Evolutionary conservation across 2,888 invertebrate genomes (phyloP).

Genomic region (Scelioninae gen. 2): DNA sequence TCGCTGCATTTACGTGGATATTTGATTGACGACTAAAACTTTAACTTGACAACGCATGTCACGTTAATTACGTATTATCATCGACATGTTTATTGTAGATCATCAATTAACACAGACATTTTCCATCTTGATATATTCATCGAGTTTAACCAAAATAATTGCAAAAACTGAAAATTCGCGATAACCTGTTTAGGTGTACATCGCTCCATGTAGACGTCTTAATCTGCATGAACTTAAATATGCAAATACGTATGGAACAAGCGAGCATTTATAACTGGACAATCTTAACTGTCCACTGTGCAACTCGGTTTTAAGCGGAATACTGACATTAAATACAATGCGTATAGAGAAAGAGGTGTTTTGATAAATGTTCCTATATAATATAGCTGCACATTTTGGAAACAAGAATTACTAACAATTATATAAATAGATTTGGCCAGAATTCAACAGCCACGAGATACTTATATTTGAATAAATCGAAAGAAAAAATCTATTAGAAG

Average conservation of each 20-base stretch:
- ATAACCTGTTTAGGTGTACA: constrained; percentile 20
- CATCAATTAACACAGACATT: not conserved
- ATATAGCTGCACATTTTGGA: too few relatives aligned
- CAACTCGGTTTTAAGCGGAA: constrained; percentile 24
- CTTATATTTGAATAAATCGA: too few relatives aligned
- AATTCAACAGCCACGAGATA: too few relatives aligned
- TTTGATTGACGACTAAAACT: too few relatives aligned
- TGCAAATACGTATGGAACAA: constrained; percentile 31
- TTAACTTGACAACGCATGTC: too few relatives aligned
- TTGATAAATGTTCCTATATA: constrained; percentile 25
- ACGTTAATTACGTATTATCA: too few relatives aligned
- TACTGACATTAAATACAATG: constrained; percentile 35
- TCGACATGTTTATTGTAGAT: not conserved
- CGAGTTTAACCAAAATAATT: not conserved
- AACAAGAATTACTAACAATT: too few relatives aligned
- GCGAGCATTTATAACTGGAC: constrained; percentile 43
- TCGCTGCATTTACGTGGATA: too few relatives aligned
- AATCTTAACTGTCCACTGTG: constrained; percentile 42
- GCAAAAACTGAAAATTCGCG: constrained; percentile 7
- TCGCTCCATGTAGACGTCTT: constrained; percentile 19
- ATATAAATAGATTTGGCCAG: too few relatives aligned
- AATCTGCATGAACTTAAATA: constrained; percentile 52
- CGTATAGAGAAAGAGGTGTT: constrained; percentile 21
- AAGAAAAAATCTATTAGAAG: too few relatives aligned
- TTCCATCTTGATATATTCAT: not conserved